Percentiles rank a stretch among this genome's conserved stretches.
Evolutionary conservation across 2,888 invertebrate species (phyloP).

Genomic region (Drosophila helvetica): DNA sequence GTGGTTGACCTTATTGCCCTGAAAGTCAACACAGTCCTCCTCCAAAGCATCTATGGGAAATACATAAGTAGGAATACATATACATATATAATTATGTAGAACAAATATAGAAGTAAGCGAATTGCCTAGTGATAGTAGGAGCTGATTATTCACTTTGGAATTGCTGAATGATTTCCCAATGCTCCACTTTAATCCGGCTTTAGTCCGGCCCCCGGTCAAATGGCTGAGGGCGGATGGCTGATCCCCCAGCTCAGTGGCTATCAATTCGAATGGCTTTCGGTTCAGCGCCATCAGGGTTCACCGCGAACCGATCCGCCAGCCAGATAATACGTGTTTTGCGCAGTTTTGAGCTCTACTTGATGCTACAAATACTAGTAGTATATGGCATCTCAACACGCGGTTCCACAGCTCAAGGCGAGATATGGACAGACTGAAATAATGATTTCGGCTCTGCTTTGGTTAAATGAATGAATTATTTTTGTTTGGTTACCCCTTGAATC

Average conservation of each 20-base stretch:
- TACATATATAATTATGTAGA: conserved; percentile 1
- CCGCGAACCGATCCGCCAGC: background rate
- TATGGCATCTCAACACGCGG: background rate
- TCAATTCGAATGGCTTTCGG: conserved; percentile 22
- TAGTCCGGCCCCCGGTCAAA: conserved; percentile 6
- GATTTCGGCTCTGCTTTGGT: background rate
- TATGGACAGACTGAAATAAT: background rate
- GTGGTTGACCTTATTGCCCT: conserved; percentile 90
- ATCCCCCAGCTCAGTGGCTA: conserved; percentile 41
- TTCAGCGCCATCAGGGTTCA: conserved; percentile 14
- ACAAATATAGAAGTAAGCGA: background rate
- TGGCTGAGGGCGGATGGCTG: conserved; percentile 8
- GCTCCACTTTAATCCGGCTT: conserved; percentile 49
- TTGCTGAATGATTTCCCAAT: conserved; percentile 13
- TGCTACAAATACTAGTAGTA: background rate
- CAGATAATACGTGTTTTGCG: conserved; percentile 47
- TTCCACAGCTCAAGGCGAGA: background rate
- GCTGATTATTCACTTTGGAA: background rate
- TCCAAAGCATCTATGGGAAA: conserved; percentile 84
- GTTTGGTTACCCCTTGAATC: too few species aligned
- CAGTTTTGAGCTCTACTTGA: conserved; percentile 5
- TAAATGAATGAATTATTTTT: background rate
- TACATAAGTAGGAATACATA: background rate
- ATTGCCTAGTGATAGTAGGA: background rate
- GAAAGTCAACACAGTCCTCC: conserved; percentile 93